Evolutionary conservation across 1,140 invertebrate species (phyloP), one percentile per base, ranked within the genome.

Genomic region (Plodia interpunctella): DNA sequence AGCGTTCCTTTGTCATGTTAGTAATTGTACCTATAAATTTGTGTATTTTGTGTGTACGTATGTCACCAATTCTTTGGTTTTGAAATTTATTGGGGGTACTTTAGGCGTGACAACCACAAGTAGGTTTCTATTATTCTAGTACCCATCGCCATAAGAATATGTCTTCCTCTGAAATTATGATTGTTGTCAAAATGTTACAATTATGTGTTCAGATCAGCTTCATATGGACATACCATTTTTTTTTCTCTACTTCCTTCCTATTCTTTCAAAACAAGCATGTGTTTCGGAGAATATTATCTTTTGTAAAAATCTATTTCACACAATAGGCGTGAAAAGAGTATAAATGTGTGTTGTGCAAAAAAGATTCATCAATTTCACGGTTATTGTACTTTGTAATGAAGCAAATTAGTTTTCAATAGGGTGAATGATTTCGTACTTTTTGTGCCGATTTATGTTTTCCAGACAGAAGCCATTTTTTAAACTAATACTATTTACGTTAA

Each of bases 331-430:
- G 70, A 74, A 76, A 74, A 72, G 51, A 65, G 71, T 57, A 63
- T 71, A 76, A 68, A 58, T 64, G 62, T 38, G 35, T 49, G 56
- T 52, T 18, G 19, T 60, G 66, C 72, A 80, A 74, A 78, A 67
- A 62, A 49, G 55, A 66, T 79, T 74, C 68, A 74, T 59, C 68
- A 66, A 74, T 81, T 85, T 81, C 62, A 78, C 71, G 66, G 67
- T 72, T 52, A 76, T 78, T 74, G 69, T 76, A 65, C 65, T 70
- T 60, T 62, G 63, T 66, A 51, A 61, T 55, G 15, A 20, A 54
- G 17, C 28, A 61, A 55, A 51, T 61, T 61, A 56, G 49, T 53
- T 53, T 52, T 18, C 19, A 51, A 57, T 35, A 55, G 5, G 9
- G 51, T 28, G 28, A 44, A 44, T 54, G 49, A 58, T 49, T 25